These are phyloP conservation scores for Cynopterus brachyotis DNA, from an alignment of 2,113 vertebrate genomes.

Conservation along the genomic window DNA sequence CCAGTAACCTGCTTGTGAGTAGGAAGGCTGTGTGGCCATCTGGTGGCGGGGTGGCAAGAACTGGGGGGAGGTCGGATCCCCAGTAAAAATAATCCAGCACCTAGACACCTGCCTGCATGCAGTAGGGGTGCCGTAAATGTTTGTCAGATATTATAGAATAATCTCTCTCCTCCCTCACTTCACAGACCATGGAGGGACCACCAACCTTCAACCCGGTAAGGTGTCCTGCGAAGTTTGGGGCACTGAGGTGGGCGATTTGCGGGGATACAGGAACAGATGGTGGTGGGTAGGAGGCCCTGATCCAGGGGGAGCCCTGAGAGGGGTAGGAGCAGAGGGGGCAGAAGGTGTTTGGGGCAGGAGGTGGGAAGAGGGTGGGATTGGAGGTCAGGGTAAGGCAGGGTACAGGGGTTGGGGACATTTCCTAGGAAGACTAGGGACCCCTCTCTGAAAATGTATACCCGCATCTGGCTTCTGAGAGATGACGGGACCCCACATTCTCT, in stretches of 20 bases:
- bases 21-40: background rate
- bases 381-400: too few relatives aligned
- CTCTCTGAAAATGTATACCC: background rate
- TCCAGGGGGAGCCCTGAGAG: background rate
- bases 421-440: background rate
- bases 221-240: background rate
- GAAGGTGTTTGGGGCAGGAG: background rate
- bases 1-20: constrained; percentile 48
- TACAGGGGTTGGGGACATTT: background rate
- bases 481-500: background rate
- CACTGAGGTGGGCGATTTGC: background rate
- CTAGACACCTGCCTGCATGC: background rate
- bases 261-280: background rate
- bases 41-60: background rate
- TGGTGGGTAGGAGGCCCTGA: background rate
- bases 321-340: background rate
- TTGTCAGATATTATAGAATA: background rate
- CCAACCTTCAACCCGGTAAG: constrained; percentile 88
- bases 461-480: background rate
- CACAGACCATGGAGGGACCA: constrained; percentile 84
- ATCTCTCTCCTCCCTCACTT: background rate
- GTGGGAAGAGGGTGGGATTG: background rate
- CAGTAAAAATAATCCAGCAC: background rate
- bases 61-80: background rate
- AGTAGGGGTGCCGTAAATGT: accelerated